Evolutionary conservation across 2,888 invertebrate genomes (phyloP).

Genomic region (Ptilodon capucinus): DNA sequence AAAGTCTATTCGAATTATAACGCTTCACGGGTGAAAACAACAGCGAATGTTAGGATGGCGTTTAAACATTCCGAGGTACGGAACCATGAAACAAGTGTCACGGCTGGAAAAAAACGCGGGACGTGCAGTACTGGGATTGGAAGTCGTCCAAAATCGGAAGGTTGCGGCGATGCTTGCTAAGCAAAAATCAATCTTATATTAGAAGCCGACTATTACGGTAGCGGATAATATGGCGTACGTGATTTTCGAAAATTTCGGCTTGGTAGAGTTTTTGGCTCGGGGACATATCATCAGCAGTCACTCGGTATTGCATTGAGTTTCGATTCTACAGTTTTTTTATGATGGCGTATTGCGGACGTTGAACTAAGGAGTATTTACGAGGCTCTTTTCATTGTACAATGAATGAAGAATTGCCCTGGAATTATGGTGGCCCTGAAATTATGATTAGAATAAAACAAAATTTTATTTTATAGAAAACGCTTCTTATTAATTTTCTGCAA

Average conservation of each 20-base stretch:
- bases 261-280: neutral
- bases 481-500: too few species aligned
- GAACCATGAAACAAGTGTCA: conserved; percentile 26
- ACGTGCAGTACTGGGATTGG: conserved; percentile 41
- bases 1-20: too few species aligned
- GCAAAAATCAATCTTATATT: conserved; percentile 52
- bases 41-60: neutral
- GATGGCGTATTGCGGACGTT: neutral
- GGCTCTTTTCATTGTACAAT: too few species aligned
- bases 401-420: too few species aligned
- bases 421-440: too few species aligned
- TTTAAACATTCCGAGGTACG: neutral
- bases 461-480: too few species aligned
- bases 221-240: conserved; percentile 36
- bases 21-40: neutral
- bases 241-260: conserved; percentile 6
- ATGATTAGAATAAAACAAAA: too few species aligned
- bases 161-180: conserved; percentile 35
- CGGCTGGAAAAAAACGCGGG: conserved; percentile 29
- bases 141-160: conserved; percentile 42
- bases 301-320: neutral
- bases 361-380: too few species aligned
- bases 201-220: conserved; percentile 29
- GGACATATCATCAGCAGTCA: neutral
- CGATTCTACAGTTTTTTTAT: neutral